phyloP scores from a whole-genome alignment of 2,113 vertebrate species.

The Mesembrinibis cayennensis region DNA sequence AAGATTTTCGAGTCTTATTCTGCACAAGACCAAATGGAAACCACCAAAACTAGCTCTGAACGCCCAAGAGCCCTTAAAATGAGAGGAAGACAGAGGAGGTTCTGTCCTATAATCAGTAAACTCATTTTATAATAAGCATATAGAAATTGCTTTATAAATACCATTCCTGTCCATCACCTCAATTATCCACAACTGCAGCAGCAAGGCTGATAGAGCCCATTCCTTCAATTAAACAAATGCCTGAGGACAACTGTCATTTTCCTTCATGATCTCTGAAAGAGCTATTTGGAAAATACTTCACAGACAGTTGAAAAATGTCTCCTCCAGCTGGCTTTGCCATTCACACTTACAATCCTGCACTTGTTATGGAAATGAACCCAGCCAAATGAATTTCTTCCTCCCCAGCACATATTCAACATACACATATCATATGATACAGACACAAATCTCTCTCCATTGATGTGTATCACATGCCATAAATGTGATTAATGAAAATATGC shows the following conservation, averaged over 20 bases:
- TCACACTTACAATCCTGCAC: background rate
- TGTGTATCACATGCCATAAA: background rate
- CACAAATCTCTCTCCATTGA: too few species aligned
- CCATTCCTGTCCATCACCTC: background rate
- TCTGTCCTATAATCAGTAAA: background rate
- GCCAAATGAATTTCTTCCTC: too few species aligned
- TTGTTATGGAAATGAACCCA: background rate
- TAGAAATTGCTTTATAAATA: background rate
- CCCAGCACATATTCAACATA: background rate
- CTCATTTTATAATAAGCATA: background rate
- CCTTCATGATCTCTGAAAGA: background rate
- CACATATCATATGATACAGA: accelerated
- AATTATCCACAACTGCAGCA: background rate
- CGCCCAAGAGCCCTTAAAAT: background rate
- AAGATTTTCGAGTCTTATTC: background rate
- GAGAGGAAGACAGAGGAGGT: background rate
- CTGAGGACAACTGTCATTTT: background rate
- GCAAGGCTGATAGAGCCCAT: background rate
- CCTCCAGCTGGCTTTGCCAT: background rate
- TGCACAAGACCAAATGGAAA: background rate
- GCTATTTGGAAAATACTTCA: background rate
- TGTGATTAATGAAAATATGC: accelerated
- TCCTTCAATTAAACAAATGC: background rate
- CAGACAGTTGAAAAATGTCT: background rate
- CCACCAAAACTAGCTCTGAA: background rate